Evolutionary conservation across 2,113 vertebrate species (phyloP).

Genomic region (Thunnus maccoyii): DNA sequence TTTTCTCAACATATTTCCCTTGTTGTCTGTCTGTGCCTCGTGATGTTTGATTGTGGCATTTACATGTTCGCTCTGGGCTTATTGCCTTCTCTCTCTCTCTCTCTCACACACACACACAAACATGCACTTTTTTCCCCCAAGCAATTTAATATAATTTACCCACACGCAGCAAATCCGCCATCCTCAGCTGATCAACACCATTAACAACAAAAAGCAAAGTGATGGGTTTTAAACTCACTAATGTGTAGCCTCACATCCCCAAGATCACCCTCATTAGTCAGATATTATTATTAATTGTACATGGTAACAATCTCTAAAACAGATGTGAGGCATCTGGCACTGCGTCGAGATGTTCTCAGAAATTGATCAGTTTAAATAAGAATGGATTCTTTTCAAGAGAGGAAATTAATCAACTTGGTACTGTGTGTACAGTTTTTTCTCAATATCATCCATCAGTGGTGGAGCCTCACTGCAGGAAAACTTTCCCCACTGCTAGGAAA

Average conservation of each 20-base stretch:
- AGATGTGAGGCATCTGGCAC: conserved; percentile 47
- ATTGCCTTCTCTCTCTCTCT: background rate
- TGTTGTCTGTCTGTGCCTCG: background rate
- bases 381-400: conserved; percentile 48
- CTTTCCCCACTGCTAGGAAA: background rate
- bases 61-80: conserved; percentile 27
- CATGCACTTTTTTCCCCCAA: conserved; percentile 12
- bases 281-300: conserved; percentile 34
- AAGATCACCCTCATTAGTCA: conserved; percentile 20
- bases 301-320: conserved; percentile 20
- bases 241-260: background rate
- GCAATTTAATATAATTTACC: conserved; percentile 28
- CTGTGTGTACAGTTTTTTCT: conserved; percentile 12
- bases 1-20: background rate
- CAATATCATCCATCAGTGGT: conserved; percentile 21
- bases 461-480: background rate
- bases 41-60: conserved; percentile 38
- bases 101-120: background rate
- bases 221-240: conserved; percentile 32
- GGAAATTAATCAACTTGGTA: conserved; percentile 48
- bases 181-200: conserved; percentile 32
- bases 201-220: conserved; percentile 26
- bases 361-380: conserved; percentile 60
- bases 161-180: background rate
- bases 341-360: conserved; percentile 7